Evolutionary conservation across 2,113 vertebrate genomes (phyloP).

Genomic region (Oxyruncus cristatus): DNA sequence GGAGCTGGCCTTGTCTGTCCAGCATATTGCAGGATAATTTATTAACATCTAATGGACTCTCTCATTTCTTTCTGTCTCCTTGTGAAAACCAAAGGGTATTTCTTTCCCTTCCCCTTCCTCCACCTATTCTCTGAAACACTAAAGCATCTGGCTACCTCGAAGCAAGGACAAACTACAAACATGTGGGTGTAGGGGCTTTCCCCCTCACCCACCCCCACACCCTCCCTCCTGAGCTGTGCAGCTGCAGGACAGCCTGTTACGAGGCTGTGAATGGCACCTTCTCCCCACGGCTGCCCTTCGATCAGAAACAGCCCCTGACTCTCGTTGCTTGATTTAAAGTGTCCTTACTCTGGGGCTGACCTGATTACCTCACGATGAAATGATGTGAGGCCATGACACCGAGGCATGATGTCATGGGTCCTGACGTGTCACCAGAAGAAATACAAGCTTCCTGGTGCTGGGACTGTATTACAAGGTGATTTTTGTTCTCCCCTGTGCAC

Average conservation of each 20-base stretch:
- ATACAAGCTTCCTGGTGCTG: slow-evolving; percentile 41
- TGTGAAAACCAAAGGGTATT: neutral
- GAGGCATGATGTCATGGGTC: slow-evolving; percentile 53
- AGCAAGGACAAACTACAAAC: slow-evolving; percentile 35
- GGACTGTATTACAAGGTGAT: slow-evolving; percentile 32
- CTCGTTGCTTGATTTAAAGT: neutral
- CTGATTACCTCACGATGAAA: slow-evolving; percentile 58
- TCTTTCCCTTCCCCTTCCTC: neutral
- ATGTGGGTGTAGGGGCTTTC: neutral
- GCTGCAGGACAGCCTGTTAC: neutral
- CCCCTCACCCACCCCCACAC: neutral
- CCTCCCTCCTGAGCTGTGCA: neutral
- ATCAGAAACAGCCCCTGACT: slow-evolving; percentile 47
- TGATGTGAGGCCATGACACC: slow-evolving; percentile 28
- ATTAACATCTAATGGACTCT: slow-evolving; percentile 32
- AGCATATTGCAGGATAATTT: neutral
- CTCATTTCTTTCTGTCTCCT: slow-evolving; percentile 9
- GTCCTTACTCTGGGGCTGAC: neutral
- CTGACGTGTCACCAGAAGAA: slow-evolving; percentile 40
- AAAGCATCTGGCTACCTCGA: slow-evolving; percentile 40
- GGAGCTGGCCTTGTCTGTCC: neutral
- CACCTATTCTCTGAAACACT: neutral
- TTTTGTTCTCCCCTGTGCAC: neutral
- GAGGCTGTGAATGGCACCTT: slow-evolving; percentile 36
- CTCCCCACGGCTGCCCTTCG: neutral